Evolutionary conservation across 2,888 invertebrate genomes (phyloP).

Genomic region (Cheilosia vulpina): DNA sequence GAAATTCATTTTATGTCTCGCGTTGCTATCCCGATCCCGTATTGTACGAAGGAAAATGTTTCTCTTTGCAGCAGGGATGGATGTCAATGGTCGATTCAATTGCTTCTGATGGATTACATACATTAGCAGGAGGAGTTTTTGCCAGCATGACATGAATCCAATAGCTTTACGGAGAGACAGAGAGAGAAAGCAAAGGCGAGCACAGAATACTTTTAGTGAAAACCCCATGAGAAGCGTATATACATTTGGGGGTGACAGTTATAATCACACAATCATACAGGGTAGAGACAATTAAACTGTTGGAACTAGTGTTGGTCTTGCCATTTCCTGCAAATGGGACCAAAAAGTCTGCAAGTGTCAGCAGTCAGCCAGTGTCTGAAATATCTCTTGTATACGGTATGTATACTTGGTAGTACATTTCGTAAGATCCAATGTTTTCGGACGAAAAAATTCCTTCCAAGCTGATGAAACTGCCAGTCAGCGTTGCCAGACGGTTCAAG

Average conservation of each 20-base stretch:
- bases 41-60: conserved; percentile 15
- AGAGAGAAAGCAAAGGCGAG: no score
- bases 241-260: conserved; percentile 12
- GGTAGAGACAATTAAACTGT: background rate
- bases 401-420: no score
- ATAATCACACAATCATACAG: conserved; percentile 20
- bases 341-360: no score
- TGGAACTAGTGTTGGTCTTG: no score
- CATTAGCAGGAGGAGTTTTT: conserved; percentile 66
- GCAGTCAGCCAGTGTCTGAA: no score
- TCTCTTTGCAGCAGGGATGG: conserved; percentile 47
- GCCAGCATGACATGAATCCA: conserved; percentile 51
- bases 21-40: background rate
- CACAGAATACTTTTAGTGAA: conserved; percentile 18
- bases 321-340: no score
- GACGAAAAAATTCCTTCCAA: no score
- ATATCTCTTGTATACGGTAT: no score
- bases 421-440: no score
- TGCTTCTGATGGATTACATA: conserved; percentile 72
- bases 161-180: conserved; percentile 1
- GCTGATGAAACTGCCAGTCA: no score
- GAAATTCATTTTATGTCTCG: conserved; percentile 61
- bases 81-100: conserved; percentile 74
- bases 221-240: conserved; percentile 25
- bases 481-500: no score